Evolutionary conservation across 1,140 invertebrate species (phyloP).

Genomic region (Hypsibius dujardini): DNA sequence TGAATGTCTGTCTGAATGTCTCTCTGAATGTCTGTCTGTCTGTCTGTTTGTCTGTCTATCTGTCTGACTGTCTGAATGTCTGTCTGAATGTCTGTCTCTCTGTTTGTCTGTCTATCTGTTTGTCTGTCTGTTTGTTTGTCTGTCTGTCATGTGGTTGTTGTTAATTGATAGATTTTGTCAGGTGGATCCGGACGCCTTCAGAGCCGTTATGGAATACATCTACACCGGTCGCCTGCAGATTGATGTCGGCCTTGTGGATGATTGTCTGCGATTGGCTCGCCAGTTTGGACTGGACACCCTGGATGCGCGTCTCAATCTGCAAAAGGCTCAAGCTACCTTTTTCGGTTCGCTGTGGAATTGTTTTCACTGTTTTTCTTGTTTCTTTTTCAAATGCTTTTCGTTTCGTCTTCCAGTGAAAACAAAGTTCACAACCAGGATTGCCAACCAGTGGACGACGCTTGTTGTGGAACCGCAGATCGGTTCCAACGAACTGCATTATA

Average conservation of each 20-base stretch:
- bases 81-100: too few species aligned
- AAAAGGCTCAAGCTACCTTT: constrained; percentile 29
- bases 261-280: constrained; percentile 33
- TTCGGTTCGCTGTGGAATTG: constrained; percentile 30
- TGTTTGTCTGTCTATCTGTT: too few species aligned
- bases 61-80: too few species aligned
- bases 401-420: not conserved
- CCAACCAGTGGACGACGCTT: not conserved
- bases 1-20: too few species aligned
- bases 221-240: constrained; percentile 36
- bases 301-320: constrained; percentile 31
- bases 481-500: not conserved
- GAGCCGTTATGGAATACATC: constrained; percentile 34
- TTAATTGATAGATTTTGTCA: constrained; percentile 24
- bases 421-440: not conserved
- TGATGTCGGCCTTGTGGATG: constrained; percentile 31
- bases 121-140: constrained; percentile 3
- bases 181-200: constrained; percentile 33
- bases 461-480: constrained; percentile 1
- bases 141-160: constrained; percentile 14
- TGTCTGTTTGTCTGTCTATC: too few species aligned
- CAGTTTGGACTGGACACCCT: constrained; percentile 34
- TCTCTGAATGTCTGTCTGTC: too few species aligned
- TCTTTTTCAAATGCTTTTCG: not conserved
- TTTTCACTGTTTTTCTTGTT: constrained; percentile 15